Evolutionary conservation across 2,888 invertebrate genomes (phyloP).

Genomic region (Didymodactylos carnosus): DNA sequence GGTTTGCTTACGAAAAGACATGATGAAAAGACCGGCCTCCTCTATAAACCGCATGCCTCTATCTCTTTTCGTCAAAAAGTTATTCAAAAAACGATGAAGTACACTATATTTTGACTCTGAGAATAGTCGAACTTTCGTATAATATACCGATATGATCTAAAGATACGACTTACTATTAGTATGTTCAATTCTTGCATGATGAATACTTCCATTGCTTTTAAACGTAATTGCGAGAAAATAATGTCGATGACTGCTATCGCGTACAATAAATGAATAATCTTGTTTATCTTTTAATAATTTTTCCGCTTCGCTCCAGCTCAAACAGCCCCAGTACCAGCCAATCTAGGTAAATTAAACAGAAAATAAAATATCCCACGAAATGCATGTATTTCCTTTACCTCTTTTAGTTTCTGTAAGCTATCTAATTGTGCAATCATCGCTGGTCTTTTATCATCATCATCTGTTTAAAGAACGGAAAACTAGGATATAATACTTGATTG

Average conservation of each 20-base stretch:
- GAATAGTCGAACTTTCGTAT: too few relatives aligned
- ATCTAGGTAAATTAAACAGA: background rate
- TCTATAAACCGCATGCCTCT: too few relatives aligned
- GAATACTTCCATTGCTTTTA: background rate
- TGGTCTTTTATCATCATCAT: background rate
- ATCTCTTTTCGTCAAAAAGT: too few relatives aligned
- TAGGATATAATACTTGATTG: too few relatives aligned
- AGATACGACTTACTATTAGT: background rate
- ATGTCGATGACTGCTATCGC: background rate
- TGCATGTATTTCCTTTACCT: background rate
- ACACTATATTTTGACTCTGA: too few relatives aligned
- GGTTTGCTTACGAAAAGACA: too few relatives aligned
- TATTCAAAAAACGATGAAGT: too few relatives aligned
- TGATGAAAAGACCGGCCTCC: too few relatives aligned
- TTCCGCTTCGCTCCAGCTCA: background rate
- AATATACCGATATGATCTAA: too few relatives aligned
- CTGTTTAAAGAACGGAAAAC: background rate
- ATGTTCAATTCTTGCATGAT: background rate
- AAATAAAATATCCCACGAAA: background rate
- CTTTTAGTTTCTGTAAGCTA: background rate
- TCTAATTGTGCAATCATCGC: background rate
- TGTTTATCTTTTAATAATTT: background rate
- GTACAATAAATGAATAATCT: background rate
- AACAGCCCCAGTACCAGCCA: background rate
- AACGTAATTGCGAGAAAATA: background rate